These are phyloP conservation scores for Drosophila acutilabella DNA, from an alignment of 2,888 invertebrate species.

Conservation along the genomic window DNA sequence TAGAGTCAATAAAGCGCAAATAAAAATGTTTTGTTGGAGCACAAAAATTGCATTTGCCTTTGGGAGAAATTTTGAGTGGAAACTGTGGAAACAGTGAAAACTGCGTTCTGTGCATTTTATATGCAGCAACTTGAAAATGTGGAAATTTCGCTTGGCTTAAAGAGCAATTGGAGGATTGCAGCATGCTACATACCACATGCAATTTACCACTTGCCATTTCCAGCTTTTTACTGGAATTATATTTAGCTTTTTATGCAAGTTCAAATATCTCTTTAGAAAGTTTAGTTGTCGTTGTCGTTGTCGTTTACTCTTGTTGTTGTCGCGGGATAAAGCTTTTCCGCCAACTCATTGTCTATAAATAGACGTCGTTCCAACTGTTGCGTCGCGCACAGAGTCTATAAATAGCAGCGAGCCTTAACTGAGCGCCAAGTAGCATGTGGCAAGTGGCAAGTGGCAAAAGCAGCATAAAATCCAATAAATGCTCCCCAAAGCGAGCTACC, in stretches of 20 bases:
- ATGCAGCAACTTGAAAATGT: neutral
- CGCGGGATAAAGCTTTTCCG: neutral
- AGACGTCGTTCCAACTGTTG: slow-evolving; percentile 47
- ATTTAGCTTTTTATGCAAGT: slow-evolving; percentile 24
- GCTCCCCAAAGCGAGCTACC: slow-evolving; percentile 43
- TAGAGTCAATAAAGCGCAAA: slow-evolving; percentile 6
- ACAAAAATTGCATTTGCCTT: slow-evolving; percentile 11
- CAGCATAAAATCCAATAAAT: slow-evolving; percentile 75
- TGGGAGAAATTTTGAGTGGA: slow-evolving; percentile 9
- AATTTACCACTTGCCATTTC: slow-evolving; percentile 14
- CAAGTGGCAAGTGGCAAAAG: slow-evolving; percentile 19
- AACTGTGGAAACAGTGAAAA: slow-evolving; percentile 4
- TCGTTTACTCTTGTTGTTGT: neutral
- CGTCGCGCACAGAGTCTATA: slow-evolving; percentile 38
- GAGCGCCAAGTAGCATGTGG: slow-evolving; percentile 1
- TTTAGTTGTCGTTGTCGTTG: neutral
- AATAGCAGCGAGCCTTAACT: slow-evolving; percentile 45
- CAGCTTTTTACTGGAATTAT: slow-evolving; percentile 31
- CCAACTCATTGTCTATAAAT: slow-evolving; percentile 45
- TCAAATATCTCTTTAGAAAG: slow-evolving; percentile 15
- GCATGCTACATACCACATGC: neutral
- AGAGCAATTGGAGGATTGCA: neutral
- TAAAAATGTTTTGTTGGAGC: slow-evolving; percentile 2
- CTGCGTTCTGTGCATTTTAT: slow-evolving; percentile 19
- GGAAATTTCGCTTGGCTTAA: neutral